These are phyloP conservation scores for Blastobasis adustella DNA, from an alignment of 2,888 invertebrate species.

Conservation along the genomic window DNA sequence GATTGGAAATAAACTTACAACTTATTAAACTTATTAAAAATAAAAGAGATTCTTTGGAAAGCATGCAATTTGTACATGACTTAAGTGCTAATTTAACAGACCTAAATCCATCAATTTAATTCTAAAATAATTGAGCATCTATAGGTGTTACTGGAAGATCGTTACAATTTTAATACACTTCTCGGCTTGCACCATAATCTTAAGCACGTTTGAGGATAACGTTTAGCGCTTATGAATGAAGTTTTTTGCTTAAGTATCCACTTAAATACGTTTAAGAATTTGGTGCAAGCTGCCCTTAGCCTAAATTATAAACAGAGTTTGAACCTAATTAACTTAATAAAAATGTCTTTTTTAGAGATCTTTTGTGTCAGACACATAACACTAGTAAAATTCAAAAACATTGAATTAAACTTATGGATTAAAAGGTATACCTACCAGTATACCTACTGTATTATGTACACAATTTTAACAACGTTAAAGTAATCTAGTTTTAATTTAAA, in stretches of 20 bases:
- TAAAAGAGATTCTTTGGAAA: conserved; percentile 70
- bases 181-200: too few relatives aligned
- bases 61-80: conserved; percentile 58
- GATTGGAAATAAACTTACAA: conserved; percentile 39
- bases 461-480: too few relatives aligned
- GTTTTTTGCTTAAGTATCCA: too few relatives aligned
- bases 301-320: conserved; percentile 9
- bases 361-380: conserved; percentile 20
- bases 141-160: conserved; percentile 46
- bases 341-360: conserved; percentile 31
- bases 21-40: conserved; percentile 13
- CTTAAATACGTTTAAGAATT: too few relatives aligned
- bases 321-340: conserved; percentile 6
- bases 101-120: neutral
- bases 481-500: too few relatives aligned
- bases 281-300: too few relatives aligned
- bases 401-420: too few relatives aligned
- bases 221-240: too few relatives aligned
- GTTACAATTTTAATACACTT: neutral
- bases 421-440: too few relatives aligned
- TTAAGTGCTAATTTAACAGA: too few relatives aligned
- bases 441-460: too few relatives aligned
- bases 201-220: too few relatives aligned
- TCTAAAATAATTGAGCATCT: conserved; percentile 47
- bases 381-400: neutral